Percentiles rank a stretch among this genome's conserved stretches.
Conservation (phyloP, 2,888 invertebrate species). For the Argyresthia albistria region DNA sequence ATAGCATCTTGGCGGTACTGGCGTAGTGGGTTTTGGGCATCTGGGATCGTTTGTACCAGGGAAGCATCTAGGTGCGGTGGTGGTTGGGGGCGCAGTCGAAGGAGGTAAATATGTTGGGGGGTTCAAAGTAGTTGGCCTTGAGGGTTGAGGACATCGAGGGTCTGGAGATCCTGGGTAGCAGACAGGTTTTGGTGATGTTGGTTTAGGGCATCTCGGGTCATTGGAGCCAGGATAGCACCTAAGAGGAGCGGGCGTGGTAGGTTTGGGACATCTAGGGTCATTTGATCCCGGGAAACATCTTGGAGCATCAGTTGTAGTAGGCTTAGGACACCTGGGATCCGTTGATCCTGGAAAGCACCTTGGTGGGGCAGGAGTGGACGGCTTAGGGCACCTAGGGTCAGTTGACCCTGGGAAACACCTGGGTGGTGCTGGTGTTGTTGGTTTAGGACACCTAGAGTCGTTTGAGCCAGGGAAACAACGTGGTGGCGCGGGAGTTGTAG, state of each 20-base stretch:
- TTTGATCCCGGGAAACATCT: slow-evolving; percentile 32
- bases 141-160: slow-evolving; percentile 29
- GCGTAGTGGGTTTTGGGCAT: slow-evolving; percentile 27
- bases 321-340: slow-evolving; percentile 10
- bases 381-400: slow-evolving; percentile 20
- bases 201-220: slow-evolving; percentile 15
- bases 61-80: slow-evolving; percentile 22
- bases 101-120: slow-evolving; percentile 13
- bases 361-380: slow-evolving; percentile 10
- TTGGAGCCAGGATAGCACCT: slow-evolving; percentile 21
- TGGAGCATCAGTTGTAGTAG: slow-evolving; percentile 14
- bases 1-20: slow-evolving; percentile 12
- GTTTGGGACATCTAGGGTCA: slow-evolving; percentile 33
- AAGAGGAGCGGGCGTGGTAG: slow-evolving; percentile 14
- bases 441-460: slow-evolving; percentile 24
- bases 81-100: slow-evolving; percentile 13
- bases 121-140: slow-evolving; percentile 15
- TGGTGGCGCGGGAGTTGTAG: slow-evolving; percentile 12
- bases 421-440: slow-evolving; percentile 18
- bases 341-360: slow-evolving; percentile 12
- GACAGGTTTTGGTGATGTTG: slow-evolving; percentile 15
- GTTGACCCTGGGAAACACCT: slow-evolving; percentile 20
- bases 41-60: slow-evolving; percentile 28
- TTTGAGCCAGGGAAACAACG: slow-evolving; percentile 30
- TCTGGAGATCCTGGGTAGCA: slow-evolving; percentile 12